Base-by-base conservation (phyloP, 2,888 invertebrate species). In the Caenorhabditis japonica region DNA sequence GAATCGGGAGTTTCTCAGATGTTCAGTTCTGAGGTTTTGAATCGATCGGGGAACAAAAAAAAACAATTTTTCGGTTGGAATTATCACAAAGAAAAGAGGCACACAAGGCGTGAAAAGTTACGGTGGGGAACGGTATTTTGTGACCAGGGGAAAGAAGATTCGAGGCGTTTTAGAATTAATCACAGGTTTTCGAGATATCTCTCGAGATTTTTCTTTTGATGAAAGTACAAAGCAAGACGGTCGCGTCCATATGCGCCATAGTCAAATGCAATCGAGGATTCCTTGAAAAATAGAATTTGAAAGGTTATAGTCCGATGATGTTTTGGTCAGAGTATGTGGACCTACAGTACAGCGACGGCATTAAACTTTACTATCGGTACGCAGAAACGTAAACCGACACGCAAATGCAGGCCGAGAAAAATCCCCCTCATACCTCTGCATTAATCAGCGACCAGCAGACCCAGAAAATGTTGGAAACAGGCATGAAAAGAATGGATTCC, bases 401-500 rank as follows among this genome's bases (percentile, higher is more conserved):
- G 27, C 13, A 51, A 13, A 55, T 33, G 12, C 10, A 5, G 23
- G 15, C 4, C 7, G 15, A 36, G 10, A 43, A 39, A 41, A 41
- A 13, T 3, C 3, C 13, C 25, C 7, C 43, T 12, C 10, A 66
- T n/a, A n/a, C 68, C 56, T 82, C 82, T 1, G 80, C 82, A 51
- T 82, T 80, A 19, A 82, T 58, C 4, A 82, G 61, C 1, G 80
- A 73, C 82, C 82, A 82, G 47, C 77, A 77, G 3, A 76, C 62
- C 82, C 80, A 82, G 72, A 82, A 82, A 23, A 82, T 61, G 39
- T 79, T 75, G 12, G 80, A 80, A 34, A 82, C 68, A 0, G 82
- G 77, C 82, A 82, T 82, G 62, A 82, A 82, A 3, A 82, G 68
- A 15, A 58, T 55, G 0, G 82, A 66, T 46, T 82, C 82, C 46